Percentiles rank a stretch among this genome's conserved stretches.
phyloP scores from a whole-genome alignment of 2,888 invertebrate species.

The Agrochola litura region DNA sequence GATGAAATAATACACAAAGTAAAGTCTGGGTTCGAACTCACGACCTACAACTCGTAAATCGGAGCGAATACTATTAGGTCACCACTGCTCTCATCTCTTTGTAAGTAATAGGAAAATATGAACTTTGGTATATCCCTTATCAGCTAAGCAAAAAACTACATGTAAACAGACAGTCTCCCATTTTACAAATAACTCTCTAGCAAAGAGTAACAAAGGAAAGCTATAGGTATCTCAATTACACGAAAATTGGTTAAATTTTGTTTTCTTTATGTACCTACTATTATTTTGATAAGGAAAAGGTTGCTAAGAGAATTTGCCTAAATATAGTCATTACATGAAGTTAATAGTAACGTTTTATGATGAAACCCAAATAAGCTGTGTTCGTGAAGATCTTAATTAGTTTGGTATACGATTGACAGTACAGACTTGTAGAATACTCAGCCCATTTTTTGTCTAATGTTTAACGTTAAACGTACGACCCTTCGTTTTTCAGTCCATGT shows the following conservation, averaged over 20 bases:
- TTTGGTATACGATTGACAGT: background rate
- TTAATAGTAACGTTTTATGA: background rate
- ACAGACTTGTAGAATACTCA: background rate
- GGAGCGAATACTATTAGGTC: too few relatives aligned
- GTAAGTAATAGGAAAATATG: too few relatives aligned
- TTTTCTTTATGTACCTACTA: background rate
- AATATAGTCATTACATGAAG: background rate
- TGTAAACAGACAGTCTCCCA: background rate
- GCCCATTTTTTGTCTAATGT: background rate
- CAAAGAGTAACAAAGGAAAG: background rate
- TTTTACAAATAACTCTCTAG: conserved; percentile 1
- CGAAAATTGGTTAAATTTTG: conserved; percentile 3
- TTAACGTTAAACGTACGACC: background rate
- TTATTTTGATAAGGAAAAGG: conserved; percentile 9
- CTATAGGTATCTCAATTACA: background rate
- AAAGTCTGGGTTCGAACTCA: too few relatives aligned
- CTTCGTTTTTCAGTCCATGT: background rate
- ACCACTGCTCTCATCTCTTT: too few relatives aligned
- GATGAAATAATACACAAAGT: too few relatives aligned
- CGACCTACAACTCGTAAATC: too few relatives aligned
- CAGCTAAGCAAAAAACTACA: too few relatives aligned
- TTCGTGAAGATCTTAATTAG: background rate
- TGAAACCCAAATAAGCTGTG: background rate
- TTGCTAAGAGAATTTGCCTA: background rate
- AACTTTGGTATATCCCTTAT: too few relatives aligned